These are phyloP conservation scores for Xestobium rufovillosum DNA, from an alignment of 2,888 invertebrate genomes.

Conservation along the genomic window DNA sequence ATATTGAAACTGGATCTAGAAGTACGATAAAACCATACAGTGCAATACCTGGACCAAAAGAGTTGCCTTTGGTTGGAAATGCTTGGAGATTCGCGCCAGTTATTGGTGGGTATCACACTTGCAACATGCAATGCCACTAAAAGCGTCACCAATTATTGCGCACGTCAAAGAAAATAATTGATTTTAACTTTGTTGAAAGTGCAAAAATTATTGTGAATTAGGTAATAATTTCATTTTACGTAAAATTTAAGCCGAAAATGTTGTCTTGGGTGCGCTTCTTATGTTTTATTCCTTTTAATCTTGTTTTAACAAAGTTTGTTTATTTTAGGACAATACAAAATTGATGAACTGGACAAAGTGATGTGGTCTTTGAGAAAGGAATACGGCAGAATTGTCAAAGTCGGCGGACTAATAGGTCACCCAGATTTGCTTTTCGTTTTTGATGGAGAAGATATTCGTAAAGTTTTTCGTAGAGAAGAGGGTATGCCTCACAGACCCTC, in stretches of 20 bases:
- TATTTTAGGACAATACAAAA: slow-evolving; percentile 54
- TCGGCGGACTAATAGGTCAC: slow-evolving; percentile 66
- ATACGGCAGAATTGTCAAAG: slow-evolving; percentile 55
- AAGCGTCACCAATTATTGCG: too few relatives aligned
- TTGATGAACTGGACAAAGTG: slow-evolving; percentile 50
- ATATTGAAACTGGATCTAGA: slow-evolving; percentile 17
- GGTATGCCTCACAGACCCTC: slow-evolving; percentile 63
- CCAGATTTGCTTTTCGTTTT: slow-evolving; percentile 68
- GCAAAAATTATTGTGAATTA: too few relatives aligned
- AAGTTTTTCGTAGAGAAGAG: slow-evolving; percentile 63
- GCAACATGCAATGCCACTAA: too few relatives aligned
- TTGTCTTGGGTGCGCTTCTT: too few relatives aligned
- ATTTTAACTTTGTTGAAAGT: too few relatives aligned
- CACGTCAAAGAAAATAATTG: too few relatives aligned
- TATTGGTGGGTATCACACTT: slow-evolving; percentile 52
- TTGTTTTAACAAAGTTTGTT: too few relatives aligned
- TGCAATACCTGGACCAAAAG: slow-evolving; percentile 67
- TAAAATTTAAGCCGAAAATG: too few relatives aligned
- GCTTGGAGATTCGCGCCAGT: slow-evolving; percentile 71
- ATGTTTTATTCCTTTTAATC: too few relatives aligned
- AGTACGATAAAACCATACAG: slow-evolving; percentile 45
- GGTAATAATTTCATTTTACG: too few relatives aligned
- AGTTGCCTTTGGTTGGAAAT: slow-evolving; percentile 67
- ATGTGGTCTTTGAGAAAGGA: slow-evolving; percentile 51
- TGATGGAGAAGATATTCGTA: slow-evolving; percentile 64